Evolutionary conservation across 2,113 vertebrate species (phyloP).

Genomic region (Strigops habroptila): DNA sequence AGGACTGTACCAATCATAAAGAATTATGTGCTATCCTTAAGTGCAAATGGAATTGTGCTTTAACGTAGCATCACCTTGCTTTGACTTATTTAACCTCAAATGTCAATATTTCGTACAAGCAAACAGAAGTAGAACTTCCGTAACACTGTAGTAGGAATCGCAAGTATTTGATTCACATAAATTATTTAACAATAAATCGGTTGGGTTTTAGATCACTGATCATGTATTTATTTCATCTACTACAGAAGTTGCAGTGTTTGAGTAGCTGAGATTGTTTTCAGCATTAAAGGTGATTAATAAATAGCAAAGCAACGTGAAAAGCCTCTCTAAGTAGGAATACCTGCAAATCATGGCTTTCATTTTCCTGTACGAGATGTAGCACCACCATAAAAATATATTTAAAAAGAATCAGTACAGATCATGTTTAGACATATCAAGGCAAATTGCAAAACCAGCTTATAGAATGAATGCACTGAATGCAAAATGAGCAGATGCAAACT

Average conservation of each 20-base stretch:
- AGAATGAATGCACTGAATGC: background rate
- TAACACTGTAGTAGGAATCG: slow-evolving; percentile 18
- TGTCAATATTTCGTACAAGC: slow-evolving; percentile 68
- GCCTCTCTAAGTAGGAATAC: background rate
- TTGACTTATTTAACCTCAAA: slow-evolving; percentile 79
- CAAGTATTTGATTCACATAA: slow-evolving; percentile 21
- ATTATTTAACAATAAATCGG: slow-evolving; percentile 48
- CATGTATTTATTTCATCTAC: slow-evolving; percentile 37
- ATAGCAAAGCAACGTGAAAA: slow-evolving; percentile 34
- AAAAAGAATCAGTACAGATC: background rate
- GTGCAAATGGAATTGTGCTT: slow-evolving; percentile 79
- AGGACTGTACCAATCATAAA: slow-evolving; percentile 63
- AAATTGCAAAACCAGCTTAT: background rate
- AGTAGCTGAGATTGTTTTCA: background rate
- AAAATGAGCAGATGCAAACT: background rate
- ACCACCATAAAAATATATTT: background rate
- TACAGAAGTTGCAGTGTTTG: background rate
- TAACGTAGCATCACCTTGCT: slow-evolving; percentile 66
- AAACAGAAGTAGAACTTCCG: slow-evolving; percentile 48
- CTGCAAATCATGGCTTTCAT: background rate
- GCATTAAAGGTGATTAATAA: slow-evolving; percentile 30
- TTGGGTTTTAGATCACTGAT: slow-evolving; percentile 42
- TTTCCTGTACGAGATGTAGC: background rate
- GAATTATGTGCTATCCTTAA: slow-evolving; percentile 77
- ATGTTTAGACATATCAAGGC: background rate